Evolutionary conservation across 2,113 vertebrate species (phyloP), one percentile per base, ranked within the genome.

Genomic region (Nipponia nippon): DNA sequence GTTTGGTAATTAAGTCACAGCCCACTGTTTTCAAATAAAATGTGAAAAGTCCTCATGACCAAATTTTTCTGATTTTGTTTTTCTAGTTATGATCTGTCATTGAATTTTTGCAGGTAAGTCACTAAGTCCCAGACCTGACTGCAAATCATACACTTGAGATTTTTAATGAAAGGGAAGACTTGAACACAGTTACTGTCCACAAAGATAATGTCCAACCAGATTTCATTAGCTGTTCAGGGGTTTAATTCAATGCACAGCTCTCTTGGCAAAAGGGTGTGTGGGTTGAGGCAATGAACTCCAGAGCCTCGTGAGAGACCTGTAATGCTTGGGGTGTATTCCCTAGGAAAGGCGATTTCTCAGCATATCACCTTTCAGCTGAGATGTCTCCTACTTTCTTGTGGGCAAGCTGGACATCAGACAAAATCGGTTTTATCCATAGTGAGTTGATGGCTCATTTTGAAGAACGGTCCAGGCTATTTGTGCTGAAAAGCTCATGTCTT

Each of bases 21-120:
- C 16, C 23, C 42, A 44, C 26, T 49, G 10, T 36, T 96, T 95
- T 87, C 53, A 87, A 97, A 97, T 97, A 97, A 97, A 97, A 83
- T 56, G 4, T 88, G 27, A 46, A 49, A 72, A 90, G 19, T 26
- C 18, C 27, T 83, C 10, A 32, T 83, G 38, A 63, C 18, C 11
- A 76, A 79, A 58, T 42, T 73, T 6, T 75, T 89, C 61, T 66
- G 56, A 17, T 83, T 95, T 75, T 44, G 14, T 0, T 53, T 21
- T 58, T 59, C 82, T 15, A 50, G 21, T 87, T 65, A 49, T 27
- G 13, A 61, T 19, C 13, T 56, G 23, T 58, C 27, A n/a, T 85
- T 86, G 58, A 86, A 58, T 73, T 85, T 93, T 91, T 86, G 5
- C 55, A 80, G 75, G 75, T 95, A 87, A 87, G 66, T 91, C 62